Evolutionary conservation across 2,113 vertebrate species (phyloP).

Genomic region (Clarias gariepinus): DNA sequence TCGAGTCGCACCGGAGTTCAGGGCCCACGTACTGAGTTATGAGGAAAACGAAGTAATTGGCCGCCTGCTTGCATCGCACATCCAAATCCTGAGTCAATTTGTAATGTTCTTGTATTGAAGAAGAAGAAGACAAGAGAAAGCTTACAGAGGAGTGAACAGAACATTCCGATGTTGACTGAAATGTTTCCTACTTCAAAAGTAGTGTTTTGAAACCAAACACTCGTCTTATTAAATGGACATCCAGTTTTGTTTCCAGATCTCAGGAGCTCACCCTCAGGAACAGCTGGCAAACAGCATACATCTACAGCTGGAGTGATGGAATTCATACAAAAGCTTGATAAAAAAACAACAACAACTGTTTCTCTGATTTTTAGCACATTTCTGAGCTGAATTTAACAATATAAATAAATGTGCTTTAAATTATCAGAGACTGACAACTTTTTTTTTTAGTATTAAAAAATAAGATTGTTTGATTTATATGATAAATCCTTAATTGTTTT

Average conservation of each 20-base stretch:
- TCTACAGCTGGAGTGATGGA: conserved; percentile 80
- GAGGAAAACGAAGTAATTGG: conserved; percentile 43
- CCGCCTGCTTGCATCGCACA: conserved; percentile 42
- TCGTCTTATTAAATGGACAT: neutral
- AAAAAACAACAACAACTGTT: conserved; percentile 78
- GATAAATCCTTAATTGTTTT: conserved; percentile 45
- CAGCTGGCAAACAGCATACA: conserved; percentile 76
- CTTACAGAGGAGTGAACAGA: neutral
- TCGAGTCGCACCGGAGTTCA: conserved; percentile 62
- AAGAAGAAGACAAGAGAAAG: conserved; percentile 16
- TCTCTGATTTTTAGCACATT: conserved; percentile 65
- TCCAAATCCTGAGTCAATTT: conserved; percentile 21
- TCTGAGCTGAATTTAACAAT: neutral
- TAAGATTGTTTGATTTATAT: conserved; percentile 6
- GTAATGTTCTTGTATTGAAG: conserved; percentile 30
- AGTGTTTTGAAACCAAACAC: conserved; percentile 4
- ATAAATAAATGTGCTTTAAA: neutral
- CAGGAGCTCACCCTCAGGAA: conserved; percentile 80
- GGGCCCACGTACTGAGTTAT: conserved; percentile 51
- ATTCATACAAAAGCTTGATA: conserved; percentile 80
- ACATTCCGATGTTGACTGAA: neutral
- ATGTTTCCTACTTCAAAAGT: neutral
- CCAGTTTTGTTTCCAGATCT: conserved; percentile 8
- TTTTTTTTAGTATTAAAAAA: neutral
- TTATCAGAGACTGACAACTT: neutral